Evolutionary conservation across 2,797 vertebrate genomes (phyloP).

Genomic region (Liparis tanakae): DNA sequence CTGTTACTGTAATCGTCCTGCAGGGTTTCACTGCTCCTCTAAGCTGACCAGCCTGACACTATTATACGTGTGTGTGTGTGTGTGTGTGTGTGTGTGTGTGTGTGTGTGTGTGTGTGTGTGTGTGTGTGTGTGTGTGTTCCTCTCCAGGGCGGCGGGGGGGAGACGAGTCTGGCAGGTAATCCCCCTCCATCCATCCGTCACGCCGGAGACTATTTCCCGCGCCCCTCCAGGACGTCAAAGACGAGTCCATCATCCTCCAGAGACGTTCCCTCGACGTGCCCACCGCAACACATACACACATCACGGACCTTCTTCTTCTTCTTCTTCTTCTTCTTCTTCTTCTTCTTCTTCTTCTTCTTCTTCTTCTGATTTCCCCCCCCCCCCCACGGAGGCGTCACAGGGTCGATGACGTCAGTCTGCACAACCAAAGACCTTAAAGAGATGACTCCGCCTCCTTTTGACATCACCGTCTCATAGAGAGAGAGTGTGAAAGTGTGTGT

Average conservation of each 20-base stretch:
- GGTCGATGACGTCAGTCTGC: slow-evolving; percentile 65
- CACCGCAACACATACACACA: slow-evolving; percentile 74
- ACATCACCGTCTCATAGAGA: slow-evolving; percentile 68
- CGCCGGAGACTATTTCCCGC: slow-evolving; percentile 75
- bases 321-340: no score
- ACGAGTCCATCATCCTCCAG: slow-evolving; percentile 77
- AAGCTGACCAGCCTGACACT: slow-evolving; percentile 50
- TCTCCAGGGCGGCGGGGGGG: slow-evolving; percentile 56
- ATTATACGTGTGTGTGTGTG: slow-evolving; percentile 44
- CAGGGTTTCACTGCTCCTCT: slow-evolving; percentile 36
- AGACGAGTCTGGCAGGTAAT: slow-evolving; percentile 77
- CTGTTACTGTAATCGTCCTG: slow-evolving; percentile 18
- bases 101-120: neutral
- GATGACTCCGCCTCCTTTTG: slow-evolving; percentile 70
- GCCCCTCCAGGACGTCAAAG: slow-evolving; percentile 75
- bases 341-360: slow-evolving; percentile 53
- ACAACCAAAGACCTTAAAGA: slow-evolving; percentile 77
- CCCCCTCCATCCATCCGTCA: slow-evolving; percentile 80
- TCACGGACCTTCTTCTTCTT: slow-evolving; percentile 67
- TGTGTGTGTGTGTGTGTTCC: slow-evolving; percentile 58
- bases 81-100: neutral
- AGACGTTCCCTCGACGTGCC: slow-evolving; percentile 65
- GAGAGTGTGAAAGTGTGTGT: slow-evolving; percentile 54
- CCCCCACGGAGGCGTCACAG: slow-evolving; percentile 23
- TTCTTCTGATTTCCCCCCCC: slow-evolving; percentile 23